These are phyloP conservation scores for Melanostoma scalare DNA, from an alignment of 2,888 invertebrate genomes.

Conservation along the genomic window DNA sequence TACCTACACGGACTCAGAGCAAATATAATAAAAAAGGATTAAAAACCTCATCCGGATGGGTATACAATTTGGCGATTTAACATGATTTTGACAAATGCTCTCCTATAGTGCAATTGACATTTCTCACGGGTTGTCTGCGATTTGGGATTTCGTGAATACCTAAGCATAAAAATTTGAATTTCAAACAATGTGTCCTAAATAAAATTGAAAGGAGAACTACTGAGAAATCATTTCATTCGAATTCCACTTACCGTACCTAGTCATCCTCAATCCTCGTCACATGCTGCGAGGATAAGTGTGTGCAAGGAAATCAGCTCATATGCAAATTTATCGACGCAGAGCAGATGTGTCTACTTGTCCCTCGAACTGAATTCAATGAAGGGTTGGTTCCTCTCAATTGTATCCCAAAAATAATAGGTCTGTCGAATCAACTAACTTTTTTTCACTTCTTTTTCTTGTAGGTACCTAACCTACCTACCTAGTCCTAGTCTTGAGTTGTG, in stretches of 20 bases:
- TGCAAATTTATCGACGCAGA: conserved; percentile 53
- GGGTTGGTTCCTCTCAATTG: conserved; percentile 23
- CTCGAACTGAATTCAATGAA: not conserved
- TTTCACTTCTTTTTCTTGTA: conserved; percentile 34
- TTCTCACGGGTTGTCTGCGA: conserved; percentile 59
- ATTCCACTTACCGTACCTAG: conserved; percentile 13
- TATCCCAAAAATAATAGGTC: conserved; percentile 6
- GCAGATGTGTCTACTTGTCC: conserved; percentile 54
- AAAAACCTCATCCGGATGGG: conserved; percentile 30
- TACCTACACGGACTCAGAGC: not conserved
- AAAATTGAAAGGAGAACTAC: conserved; percentile 1
- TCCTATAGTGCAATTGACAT: conserved; percentile 28
- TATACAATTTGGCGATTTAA: conserved; percentile 51
- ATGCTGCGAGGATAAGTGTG: conserved; percentile 15
- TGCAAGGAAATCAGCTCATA: conserved; percentile 54
- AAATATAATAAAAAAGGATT: conserved; percentile 27
- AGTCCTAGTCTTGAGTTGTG: not conserved
- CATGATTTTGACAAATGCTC: conserved; percentile 60
- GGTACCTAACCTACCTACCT: too few species aligned
- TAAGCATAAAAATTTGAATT: conserved; percentile 51
- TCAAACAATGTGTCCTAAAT: conserved; percentile 34
- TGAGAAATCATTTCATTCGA: conserved; percentile 31
- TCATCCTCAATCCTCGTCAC: conserved; percentile 7
- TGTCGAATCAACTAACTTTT: conserved; percentile 50
- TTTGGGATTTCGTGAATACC: conserved; percentile 3